Evolutionary conservation across 2,888 invertebrate species (phyloP), one percentile per base, ranked within the genome.

Genomic region (Caenorhabditis panamensis): DNA sequence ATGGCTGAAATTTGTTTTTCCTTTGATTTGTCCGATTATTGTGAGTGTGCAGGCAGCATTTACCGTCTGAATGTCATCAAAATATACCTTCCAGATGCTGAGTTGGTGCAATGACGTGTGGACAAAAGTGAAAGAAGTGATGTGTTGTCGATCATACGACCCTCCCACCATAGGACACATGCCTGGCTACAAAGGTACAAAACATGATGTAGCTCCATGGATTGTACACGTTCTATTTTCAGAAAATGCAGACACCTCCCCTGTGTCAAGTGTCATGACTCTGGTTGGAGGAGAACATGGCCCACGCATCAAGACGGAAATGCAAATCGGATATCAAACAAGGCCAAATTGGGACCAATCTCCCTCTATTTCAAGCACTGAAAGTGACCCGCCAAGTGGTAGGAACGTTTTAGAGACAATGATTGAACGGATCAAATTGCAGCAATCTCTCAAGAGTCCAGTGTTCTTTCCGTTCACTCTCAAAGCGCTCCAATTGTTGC

Each of bases 31-130:
- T n/a, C 87, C 89, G 1, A 82, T 89, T 9, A 83, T 88, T 64
- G 88, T 89, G 56, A 82, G 82, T 66, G 37, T 59, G 1, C 20
- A 8, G n/a, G n/a, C n/a, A n/a, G n/a, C n/a, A n/a, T n/a, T n/a
- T n/a, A 36, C n/a, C 5, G 16, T n/a, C n/a, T n/a, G n/a, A n/a
- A n/a, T n/a, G n/a, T n/a, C n/a, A n/a, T n/a, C n/a, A n/a, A n/a
- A n/a, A n/a, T n/a, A n/a, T n/a, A n/a, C n/a, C n/a, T 47, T 79
- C 66, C 67, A 88, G 89, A 86, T 89, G 26, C 80, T 87, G 24
- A 83, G 84, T 47, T 86, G 83, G 79, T 88, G 89, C 73, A 81
- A 82, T 58, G 88, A 89, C 66, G 87, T 89, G 24, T 89, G 89
- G 89, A 78, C 79, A 37, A 87, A 87, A 72, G 83, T 88, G 31